phyloP scores from a whole-genome alignment of 2,888 invertebrate species.

The Diarsia dahlii region DNA sequence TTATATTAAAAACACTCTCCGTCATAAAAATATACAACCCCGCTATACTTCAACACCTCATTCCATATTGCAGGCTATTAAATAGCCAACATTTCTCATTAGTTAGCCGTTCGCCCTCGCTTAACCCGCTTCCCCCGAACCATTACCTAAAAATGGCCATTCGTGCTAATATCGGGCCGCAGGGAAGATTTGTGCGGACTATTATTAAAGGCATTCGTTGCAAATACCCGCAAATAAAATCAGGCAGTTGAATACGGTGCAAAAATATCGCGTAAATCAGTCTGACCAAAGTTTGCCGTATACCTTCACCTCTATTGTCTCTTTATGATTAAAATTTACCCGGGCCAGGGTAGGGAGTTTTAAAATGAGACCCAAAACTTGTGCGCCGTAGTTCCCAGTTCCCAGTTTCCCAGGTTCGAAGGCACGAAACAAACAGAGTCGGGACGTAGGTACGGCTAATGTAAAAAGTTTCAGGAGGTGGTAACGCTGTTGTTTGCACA shows the following conservation, averaged over 20 bases:
- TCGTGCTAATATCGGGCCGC: slow-evolving; percentile 61
- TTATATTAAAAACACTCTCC: slow-evolving; percentile 10
- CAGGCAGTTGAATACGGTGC: slow-evolving; percentile 62
- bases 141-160: slow-evolving; percentile 67
- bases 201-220: slow-evolving; percentile 68
- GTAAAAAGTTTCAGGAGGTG: slow-evolving; percentile 85
- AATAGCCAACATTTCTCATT: slow-evolving; percentile 63
- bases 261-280: slow-evolving; percentile 81
- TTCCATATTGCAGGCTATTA: slow-evolving; percentile 64
- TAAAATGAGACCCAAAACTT: slow-evolving; percentile 87
- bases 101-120: slow-evolving; percentile 63
- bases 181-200: slow-evolving; percentile 66
- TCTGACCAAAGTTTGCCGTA: slow-evolving; percentile 78
- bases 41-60: slow-evolving; percentile 54
- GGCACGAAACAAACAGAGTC: slow-evolving; percentile 85
- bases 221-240: slow-evolving; percentile 70
- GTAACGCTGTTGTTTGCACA: slow-evolving; percentile 82
- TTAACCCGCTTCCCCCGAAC: slow-evolving; percentile 62
- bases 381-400: slow-evolving; percentile 82
- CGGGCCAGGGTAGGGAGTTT: slow-evolving; percentile 79
- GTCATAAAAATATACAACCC: slow-evolving; percentile 27
- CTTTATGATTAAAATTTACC: slow-evolving; percentile 87
- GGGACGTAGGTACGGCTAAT: slow-evolving; percentile 80
- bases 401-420: slow-evolving; percentile 81
- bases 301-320: slow-evolving; percentile 84